Base-by-base conservation (phyloP, 2,113 vertebrate genomes). In the Entomyzon cyanotis region DNA sequence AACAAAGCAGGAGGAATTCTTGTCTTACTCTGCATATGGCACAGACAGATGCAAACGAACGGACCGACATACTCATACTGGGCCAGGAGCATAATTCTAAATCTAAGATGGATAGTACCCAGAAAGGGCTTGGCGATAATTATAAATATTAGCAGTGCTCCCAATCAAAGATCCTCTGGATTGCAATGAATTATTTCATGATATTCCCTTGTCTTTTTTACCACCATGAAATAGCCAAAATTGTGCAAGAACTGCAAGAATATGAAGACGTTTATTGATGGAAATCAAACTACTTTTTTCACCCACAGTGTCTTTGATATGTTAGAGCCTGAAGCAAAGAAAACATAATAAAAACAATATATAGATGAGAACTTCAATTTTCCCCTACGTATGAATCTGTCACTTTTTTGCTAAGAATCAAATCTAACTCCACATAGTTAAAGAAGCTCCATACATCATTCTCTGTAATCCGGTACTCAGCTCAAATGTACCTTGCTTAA, bases 321-420 rank as follows among this genome's bases (percentile, higher is more conserved):
- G 92, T 93, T 93, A 96, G 88, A 96, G 97, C 97, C 96, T 7
- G 86, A 97, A 97, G 97, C 97, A 97, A 97, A 97, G 90, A 93
- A 96, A 97, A 97, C 87, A 87, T 96, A 97, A 98, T 97, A 97
- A 97, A 97, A 97, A 96, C 90, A 97, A 97, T 93, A 96, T 93
- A 97, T 64, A 96, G 92, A 97, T 94, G 94, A 96, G 93, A 97
- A 93, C 87, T 79, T 96, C 97, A 93, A 94, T 97, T 98, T 97
- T 95, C 95, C 74, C 94, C 74, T 94, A 95, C 47, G 31, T 96
- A 96, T 96, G 88, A 98, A 97, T 97, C 95, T 97, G 95, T 95
- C 91, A 53, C 90, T 97, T 96, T 96, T 95, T 97, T 95, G 83
- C 81, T 89, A 97, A 94, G 94, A 97, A 97, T 97, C 94, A 97